Base-by-base conservation (phyloP, 2,888 invertebrate species). In the Pterostichus niger region DNA sequence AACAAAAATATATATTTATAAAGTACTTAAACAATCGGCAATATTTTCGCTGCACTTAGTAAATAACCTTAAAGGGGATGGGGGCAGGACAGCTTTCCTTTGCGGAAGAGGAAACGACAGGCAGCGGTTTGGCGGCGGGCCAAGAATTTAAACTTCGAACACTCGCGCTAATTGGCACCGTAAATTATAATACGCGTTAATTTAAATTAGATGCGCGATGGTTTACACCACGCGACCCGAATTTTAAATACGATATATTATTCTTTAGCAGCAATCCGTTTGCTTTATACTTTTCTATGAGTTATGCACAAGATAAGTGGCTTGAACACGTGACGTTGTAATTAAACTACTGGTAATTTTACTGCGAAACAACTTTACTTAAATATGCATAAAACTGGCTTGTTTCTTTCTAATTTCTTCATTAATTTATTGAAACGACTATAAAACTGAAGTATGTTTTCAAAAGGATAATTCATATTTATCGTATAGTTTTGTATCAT, bases 101-200 rank as follows among this genome's bases (percentile, higher is more conserved):
- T 40, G 44, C 68, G 11, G 68, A 13, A 71, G 44, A 13, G 61
- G 24, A 35, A 78, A 40, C 59, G 81, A 71, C 81, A 73, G 75
- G 54, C 73, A 13, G 81, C 73, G 81, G 81, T 81, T 68, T 81
- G 81, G 81, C 64, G 54, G 56, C 40, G 71, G 54, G 64, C 81
- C 81, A 81, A 71, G 73, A 73, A 81, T 73, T 71, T 73, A 81
- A 80, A 81, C 81, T 81, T 81, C 71, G 81, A 71, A 81, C 81
- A 81, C 81, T 81, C 56, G 46, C 73, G 40, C 81, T 81, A 81
- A 81, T 81, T 81, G 81, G 73, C 56, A 10, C 71, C 81, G 81
- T 81, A 81, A 81, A 81, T 81, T 81, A 81, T 81, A 81, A 81
- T 81, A 56, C 54, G 71, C 81, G 81, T 81, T 81, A 71, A 81